Evolutionary conservation across 2,113 vertebrate species (phyloP).

Genomic region (Campylomormyrus numenius): DNA sequence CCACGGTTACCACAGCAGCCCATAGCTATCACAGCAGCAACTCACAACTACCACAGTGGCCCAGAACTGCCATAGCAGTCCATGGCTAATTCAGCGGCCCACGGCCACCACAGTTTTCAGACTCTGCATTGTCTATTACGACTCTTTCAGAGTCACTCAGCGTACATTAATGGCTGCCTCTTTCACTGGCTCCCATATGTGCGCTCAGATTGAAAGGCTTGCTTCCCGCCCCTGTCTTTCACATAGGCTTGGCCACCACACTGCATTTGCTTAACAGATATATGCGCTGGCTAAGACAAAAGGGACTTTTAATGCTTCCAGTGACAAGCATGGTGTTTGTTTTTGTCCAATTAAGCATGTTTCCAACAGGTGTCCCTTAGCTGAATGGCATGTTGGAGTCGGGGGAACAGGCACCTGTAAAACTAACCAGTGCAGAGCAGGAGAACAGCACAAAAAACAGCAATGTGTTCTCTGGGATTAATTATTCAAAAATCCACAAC

Average conservation of each 20-base stretch:
- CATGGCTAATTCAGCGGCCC: neutral
- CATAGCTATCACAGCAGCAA: neutral
- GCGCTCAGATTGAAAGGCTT: slow-evolving; percentile 65
- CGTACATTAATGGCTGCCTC: slow-evolving; percentile 75
- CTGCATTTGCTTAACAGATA: slow-evolving; percentile 24
- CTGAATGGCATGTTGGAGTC: neutral
- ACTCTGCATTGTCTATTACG: slow-evolving; percentile 69
- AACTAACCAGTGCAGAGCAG: neutral
- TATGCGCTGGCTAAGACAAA: slow-evolving; percentile 56
- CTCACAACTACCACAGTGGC: neutral
- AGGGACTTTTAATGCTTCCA: slow-evolving; percentile 63
- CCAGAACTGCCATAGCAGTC: neutral
- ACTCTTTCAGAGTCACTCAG: slow-evolving; percentile 71
- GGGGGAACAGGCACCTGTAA: neutral
- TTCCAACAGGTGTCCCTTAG: slow-evolving; percentile 64
- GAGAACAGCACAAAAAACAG: too few species aligned
- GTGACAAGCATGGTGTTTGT: slow-evolving; percentile 69
- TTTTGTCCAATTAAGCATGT: slow-evolving; percentile 65
- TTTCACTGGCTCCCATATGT: slow-evolving; percentile 57
- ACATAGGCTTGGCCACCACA: slow-evolving; percentile 62
- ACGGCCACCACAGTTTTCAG: slow-evolving; percentile 56
- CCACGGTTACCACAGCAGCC: neutral
- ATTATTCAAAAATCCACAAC: neutral
- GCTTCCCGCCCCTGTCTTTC: slow-evolving; percentile 70
- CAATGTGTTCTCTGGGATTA: neutral